Base-by-base conservation (phyloP, 2,888 invertebrate species). In the Nomada ferruginata region DNA sequence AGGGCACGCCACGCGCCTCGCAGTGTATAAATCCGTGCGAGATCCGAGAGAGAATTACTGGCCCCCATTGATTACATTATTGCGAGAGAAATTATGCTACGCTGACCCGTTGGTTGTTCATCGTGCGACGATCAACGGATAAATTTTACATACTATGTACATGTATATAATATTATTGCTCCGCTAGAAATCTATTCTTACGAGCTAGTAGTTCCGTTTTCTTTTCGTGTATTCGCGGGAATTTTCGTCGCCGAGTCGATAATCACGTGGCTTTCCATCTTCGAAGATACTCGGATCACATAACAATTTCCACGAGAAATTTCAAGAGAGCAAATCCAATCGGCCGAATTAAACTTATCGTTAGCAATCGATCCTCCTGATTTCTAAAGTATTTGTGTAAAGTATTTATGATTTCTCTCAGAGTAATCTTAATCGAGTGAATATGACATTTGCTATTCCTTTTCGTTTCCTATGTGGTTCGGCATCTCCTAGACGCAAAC, bases 1-100 rank as follows among this genome's bases (percentile, higher is more conserved):
- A 69, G 68, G 73, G 74, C 82, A 85, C 84, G 80, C 77, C 81
- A 88, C 90, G 91, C 91, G 90, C 92, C 90, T 89, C 90, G 89
- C 88, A 88, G 90, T 91, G 88, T 91, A 91, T 91, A 92, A 92
- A 92, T 93, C 92, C 92, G 91, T 92, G 92, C 92, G 92, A 93
- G 93, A 93, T 93, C 93, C 91, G 90, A 93, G 93, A 91, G 91
- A 93, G 90, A 93, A 93, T 93, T 93, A 93, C 93, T 93, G 93
- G 93, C 93, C 93, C 93, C 93, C 87, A 88, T 88, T 88, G 87
- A 82, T 88, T 88, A 88, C 78, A 84, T 83, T 86, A 86, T 82
- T 86, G 77, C 80, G 71, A 85, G 73, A 83, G 76, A 82, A 72
- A 84, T 84, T 76, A 82, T 82, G 76, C 84, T 60, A 81, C 65